Base-by-base conservation (phyloP, 37 sponge, comb jelly and placozoan species). In the Ianthella basta region DNA sequence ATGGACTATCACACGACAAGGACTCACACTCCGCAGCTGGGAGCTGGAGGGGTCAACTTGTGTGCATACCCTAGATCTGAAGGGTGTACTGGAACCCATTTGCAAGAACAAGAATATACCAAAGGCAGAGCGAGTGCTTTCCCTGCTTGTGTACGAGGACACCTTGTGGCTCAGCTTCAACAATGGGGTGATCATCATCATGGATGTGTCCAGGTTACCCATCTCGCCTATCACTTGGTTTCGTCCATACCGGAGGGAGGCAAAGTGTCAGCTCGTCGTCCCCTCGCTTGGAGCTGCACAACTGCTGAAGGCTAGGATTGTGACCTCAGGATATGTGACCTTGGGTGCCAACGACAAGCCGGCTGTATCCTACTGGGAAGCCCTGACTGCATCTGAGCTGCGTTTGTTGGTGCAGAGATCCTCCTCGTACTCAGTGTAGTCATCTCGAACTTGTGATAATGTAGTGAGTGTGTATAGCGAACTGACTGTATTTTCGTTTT, bases 321-420 rank as follows among this genome's bases (percentile, higher is more conserved):
- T 94, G 0, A 94, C 88, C 19, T 87, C 91, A 63, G 94, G 94
- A 25, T 90, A 80, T 75, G 94, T 91, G 15, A 89, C 90, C 24
- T 41, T 85, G 15, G 83, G 86, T 0, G 79, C 70, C 15, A 27
- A 80, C 0, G 85, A 83, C 20, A 86, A 88, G 59, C 85, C 88
- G 50, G 82, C 88, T 50, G 90, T 94, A 82, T 83, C 84, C 24
- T 75, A 36, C 25, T 94, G 94, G 94, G 84, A 94, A 41, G 86
- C 91, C 6, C 72, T 90, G 12, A 32, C 72, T 1, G 83, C 83
- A 23, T 56, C 57, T 15, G 86, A 90, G 21, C 87, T 90, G 16
- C 30, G 40, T 55, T 30, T 81, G 41, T 27, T 93, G 23, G 84
- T 79, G 33, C 67, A 70, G 15, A 59, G 93, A 39, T 72, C 66